Conservation (phyloP, 2,797 vertebrate genomes). For the Mastacembelus armatus region DNA sequence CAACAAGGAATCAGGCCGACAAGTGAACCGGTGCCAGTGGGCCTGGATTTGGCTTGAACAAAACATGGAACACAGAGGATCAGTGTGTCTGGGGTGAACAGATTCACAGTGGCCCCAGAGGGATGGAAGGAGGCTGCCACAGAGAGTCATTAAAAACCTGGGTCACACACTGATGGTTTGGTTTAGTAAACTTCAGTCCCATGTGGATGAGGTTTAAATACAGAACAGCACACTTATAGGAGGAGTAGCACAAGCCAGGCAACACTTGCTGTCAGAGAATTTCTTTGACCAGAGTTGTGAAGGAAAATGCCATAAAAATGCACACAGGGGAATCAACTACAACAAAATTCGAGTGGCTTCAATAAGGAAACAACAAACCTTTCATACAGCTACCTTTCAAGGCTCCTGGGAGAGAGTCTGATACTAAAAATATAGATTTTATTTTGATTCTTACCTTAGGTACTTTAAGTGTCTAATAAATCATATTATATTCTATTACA, state of each 20-base stretch:
- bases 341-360: neutral
- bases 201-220: constrained; percentile 36
- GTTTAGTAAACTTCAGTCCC: constrained; percentile 19
- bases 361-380: neutral
- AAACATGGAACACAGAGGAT: constrained; percentile 63
- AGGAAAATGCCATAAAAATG: neutral
- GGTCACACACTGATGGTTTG: constrained; percentile 28
- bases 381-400: neutral
- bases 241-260: neutral
- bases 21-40: constrained; percentile 54
- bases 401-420: neutral
- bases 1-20: constrained; percentile 64
- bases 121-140: constrained; percentile 25
- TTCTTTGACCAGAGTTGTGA: neutral
- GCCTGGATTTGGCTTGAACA: constrained; percentile 50
- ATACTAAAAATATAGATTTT: no score
- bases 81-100: constrained; percentile 50
- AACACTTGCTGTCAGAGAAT: neutral
- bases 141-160: constrained; percentile 45
- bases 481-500: constrained; percentile 15
- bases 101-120: constrained; percentile 36
- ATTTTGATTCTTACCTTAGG: neutral
- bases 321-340: neutral
- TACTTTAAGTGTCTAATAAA: constrained; percentile 7
- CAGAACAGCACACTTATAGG: constrained; percentile 8